A percentile compares a stretch with the other conserved stretches of the same genome.
Evolutionary conservation across 2,888 invertebrate genomes (phyloP).

Genomic region (Mimachlamys varia): DNA sequence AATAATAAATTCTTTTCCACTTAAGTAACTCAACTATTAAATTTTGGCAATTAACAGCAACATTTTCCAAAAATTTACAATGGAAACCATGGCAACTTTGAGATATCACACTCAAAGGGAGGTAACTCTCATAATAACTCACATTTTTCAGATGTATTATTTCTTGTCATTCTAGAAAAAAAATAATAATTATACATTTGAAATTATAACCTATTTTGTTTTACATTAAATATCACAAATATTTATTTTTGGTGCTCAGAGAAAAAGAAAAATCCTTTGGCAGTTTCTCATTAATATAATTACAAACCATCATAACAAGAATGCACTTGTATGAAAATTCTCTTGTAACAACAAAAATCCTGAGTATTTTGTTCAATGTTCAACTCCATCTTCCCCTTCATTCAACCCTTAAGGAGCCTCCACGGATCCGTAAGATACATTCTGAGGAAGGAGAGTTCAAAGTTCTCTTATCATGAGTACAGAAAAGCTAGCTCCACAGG

Average conservation of each 20-base stretch:
- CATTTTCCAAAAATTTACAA: too few relatives aligned
- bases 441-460: not conserved
- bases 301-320: not conserved
- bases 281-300: not conserved
- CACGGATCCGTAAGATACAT: not conserved
- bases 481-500: not conserved
- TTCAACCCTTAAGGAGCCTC: not conserved
- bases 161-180: not conserved
- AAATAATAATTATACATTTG: not conserved
- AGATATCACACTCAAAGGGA: not conserved
- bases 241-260: not conserved
- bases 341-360: conserved; percentile 32
- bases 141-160: too few relatives aligned
- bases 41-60: too few relatives aligned
- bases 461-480: not conserved
- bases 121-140: not conserved
- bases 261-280: conserved; percentile 24
- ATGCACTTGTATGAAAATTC: not conserved
- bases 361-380: conserved; percentile 34
- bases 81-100: too few relatives aligned
- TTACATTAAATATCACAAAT: conserved; percentile 20
- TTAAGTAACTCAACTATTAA: too few relatives aligned
- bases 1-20: not conserved
- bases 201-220: not conserved
- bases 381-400: not conserved